These are phyloP conservation scores for Poicephalus gulielmi DNA, from an alignment of 2,113 vertebrate genomes.

Conservation along the genomic window DNA sequence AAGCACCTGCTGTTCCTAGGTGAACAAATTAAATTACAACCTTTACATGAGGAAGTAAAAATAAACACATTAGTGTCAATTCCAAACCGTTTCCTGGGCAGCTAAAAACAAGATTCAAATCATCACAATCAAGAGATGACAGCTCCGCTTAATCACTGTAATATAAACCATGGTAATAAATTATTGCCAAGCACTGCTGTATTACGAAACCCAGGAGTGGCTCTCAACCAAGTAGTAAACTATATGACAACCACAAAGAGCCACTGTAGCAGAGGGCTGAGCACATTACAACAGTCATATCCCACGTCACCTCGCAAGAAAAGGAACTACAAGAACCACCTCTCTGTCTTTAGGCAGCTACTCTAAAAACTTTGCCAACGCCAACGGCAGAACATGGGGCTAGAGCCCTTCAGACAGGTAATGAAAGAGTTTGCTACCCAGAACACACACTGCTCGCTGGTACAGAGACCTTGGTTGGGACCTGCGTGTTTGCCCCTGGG, in stretches of 20 bases:
- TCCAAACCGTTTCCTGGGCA: neutral
- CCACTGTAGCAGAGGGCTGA: neutral
- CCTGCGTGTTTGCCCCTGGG: rapidly evolving
- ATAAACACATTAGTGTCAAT: neutral
- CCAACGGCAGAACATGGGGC: neutral
- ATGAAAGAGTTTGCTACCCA: neutral
- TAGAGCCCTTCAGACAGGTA: neutral
- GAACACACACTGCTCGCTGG: neutral
- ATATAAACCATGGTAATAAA: neutral
- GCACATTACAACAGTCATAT: rapidly evolving
- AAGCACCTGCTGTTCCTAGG: neutral
- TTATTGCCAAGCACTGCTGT: neutral
- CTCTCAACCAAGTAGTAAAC: rapidly evolving
- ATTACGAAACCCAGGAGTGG: neutral
- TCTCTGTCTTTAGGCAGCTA: neutral
- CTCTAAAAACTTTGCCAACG: neutral
- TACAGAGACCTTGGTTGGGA: neutral
- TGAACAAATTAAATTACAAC: neutral
- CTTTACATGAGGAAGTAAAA: neutral
- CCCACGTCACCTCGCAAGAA: neutral
- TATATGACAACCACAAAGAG: neutral
- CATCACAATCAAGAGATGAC: neutral
- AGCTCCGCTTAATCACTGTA: neutral
- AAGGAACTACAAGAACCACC: neutral
- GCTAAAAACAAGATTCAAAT: neutral